Percentiles rank a stretch among this genome's conserved stretches.
Evolutionary conservation across 2,888 invertebrate genomes (phyloP).

Genomic region (Stegophylla sp.): DNA sequence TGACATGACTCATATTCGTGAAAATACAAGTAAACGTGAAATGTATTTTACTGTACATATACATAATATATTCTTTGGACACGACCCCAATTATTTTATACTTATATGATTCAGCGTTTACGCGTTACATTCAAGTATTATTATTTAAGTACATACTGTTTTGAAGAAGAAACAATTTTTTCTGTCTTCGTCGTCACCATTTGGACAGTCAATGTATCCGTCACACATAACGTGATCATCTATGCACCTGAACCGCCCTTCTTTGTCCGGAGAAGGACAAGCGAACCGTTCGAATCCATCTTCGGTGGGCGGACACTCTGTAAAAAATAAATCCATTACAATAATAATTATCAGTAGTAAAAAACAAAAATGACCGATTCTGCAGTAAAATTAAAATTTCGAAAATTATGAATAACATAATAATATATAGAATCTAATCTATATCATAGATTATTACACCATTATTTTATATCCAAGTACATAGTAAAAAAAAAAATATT

Average conservation of each 20-base stretch:
- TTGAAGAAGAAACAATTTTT: constrained; percentile 96
- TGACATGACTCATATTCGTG: too few relatives aligned
- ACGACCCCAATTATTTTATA: too few relatives aligned
- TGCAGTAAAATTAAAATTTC: too few relatives aligned
- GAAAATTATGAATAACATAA: too few relatives aligned
- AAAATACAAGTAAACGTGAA: too few relatives aligned
- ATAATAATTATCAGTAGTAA: too few relatives aligned
- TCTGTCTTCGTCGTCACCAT: constrained; percentile 90
- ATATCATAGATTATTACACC: too few relatives aligned
- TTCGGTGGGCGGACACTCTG: constrained; percentile 86
- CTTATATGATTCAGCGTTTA: too few relatives aligned
- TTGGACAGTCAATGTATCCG: constrained; percentile 92
- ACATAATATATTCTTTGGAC: not conserved
- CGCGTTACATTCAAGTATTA: not conserved
- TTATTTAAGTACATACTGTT: constrained; percentile 74
- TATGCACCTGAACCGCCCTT: constrained; percentile 92
- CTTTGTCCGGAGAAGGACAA: constrained; percentile 88
- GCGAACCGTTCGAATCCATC: constrained; percentile 95
- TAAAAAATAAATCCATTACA: constrained; percentile 64
- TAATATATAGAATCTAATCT: too few relatives aligned
- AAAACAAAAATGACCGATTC: too few relatives aligned
- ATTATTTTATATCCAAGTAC: too few relatives aligned
- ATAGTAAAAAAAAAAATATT: too few relatives aligned
- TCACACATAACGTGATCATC: constrained; percentile 94
- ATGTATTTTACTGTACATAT: not conserved